phyloP scores from a whole-genome alignment of 2,797 vertebrate species.

The Platyrinchus mystaceus region DNA sequence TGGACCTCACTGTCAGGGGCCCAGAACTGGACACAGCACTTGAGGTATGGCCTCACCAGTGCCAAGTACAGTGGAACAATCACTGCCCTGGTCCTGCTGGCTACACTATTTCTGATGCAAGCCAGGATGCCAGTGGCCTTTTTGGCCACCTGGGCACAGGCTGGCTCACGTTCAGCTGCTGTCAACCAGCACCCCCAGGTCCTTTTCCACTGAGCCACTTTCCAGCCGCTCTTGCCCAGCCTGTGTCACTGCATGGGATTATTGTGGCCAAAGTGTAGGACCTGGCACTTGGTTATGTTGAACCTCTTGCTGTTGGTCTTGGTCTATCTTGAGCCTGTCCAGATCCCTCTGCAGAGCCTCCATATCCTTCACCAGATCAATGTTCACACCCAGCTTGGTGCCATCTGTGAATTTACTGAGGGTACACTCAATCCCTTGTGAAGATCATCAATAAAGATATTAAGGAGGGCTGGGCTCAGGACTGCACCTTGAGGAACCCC shows the following conservation, averaged over 20 bases:
- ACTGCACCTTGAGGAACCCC: background rate
- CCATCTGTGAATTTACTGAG: background rate
- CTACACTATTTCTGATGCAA: background rate
- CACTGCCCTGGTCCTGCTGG: background rate
- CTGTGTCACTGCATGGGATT: background rate
- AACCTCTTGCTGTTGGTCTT: background rate
- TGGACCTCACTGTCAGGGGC: background rate
- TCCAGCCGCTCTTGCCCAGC: background rate
- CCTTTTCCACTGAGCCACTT: background rate
- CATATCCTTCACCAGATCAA: background rate
- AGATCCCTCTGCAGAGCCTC: background rate
- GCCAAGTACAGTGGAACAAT: rapidly evolving
- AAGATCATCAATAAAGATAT: background rate
- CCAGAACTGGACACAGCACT: no score
- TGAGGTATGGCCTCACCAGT: background rate
- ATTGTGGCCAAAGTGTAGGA: background rate
- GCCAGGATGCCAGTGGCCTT: background rate
- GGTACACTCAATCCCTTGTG: background rate
- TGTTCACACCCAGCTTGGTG: no score
- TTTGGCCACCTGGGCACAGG: background rate
- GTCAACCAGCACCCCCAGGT: rapidly evolving
- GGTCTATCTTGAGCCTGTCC: background rate
- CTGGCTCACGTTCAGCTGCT: background rate
- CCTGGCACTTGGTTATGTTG: rapidly evolving
- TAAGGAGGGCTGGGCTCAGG: background rate